A percentile compares a stretch with the other conserved stretches of the same genome.
Conservation (phyloP, 2,888 invertebrate species). For the Coremacera marginata region DNA sequence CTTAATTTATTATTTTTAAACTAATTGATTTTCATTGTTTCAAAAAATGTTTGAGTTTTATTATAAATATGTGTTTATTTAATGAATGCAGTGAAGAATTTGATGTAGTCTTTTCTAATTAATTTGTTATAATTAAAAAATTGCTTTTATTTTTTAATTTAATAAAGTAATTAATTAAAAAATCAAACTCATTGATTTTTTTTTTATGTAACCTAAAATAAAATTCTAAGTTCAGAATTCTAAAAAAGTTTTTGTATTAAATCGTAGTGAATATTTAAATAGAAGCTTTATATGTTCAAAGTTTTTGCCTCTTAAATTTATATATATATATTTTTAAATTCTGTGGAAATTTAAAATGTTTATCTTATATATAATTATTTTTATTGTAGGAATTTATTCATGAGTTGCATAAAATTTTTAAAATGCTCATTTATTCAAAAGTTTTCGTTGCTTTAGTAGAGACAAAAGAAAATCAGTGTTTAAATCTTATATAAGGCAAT, state of each 20-base stretch:
- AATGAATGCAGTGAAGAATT: background rate
- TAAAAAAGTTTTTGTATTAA: background rate
- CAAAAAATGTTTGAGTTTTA: background rate
- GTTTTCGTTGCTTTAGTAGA: slow-evolving; percentile 3
- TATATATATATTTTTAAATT: no score
- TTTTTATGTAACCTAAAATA: background rate
- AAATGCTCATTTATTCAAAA: background rate
- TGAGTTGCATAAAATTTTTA: background rate
- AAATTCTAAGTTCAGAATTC: no score
- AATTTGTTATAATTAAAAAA: background rate
- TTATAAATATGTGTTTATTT: background rate
- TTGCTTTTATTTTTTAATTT: background rate
- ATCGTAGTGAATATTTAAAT: background rate
- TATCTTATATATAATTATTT: background rate
- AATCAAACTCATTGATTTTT: no score
- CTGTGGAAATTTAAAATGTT: background rate
- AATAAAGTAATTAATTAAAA: no score
- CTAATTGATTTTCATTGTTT: background rate
- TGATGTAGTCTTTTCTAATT: background rate
- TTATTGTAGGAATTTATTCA: background rate
- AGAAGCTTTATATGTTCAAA: background rate
- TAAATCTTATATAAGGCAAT: slow-evolving; percentile 10
- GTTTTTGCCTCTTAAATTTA: background rate
- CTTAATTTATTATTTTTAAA: background rate
- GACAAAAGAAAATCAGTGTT: background rate